A percentile compares a stretch with the other conserved stretches of the same genome.
phyloP scores from a whole-genome alignment of 2,113 vertebrate species.

The Cryptoleucopteryx plumbea region DNA sequence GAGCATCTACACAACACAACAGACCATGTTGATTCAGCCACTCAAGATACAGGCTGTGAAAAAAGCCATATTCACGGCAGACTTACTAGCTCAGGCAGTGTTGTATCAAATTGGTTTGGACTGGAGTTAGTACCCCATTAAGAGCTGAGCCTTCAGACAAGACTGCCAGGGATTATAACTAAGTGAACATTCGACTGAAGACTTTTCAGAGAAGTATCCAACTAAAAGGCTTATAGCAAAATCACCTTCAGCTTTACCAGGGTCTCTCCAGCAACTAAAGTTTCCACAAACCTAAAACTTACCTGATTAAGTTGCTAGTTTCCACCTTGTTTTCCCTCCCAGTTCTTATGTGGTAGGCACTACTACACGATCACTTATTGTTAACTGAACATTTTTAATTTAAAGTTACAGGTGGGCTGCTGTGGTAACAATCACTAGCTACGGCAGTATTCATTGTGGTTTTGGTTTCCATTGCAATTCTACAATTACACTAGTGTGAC shows the following conservation, averaged over 20 bases:
- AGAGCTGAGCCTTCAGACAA: neutral
- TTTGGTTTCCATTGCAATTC: neutral
- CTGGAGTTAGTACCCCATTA: neutral
- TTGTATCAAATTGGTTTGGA: neutral
- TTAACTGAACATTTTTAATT: neutral
- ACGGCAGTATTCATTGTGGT: neutral
- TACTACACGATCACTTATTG: neutral
- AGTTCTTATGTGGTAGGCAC: neutral
- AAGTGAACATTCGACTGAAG: neutral
- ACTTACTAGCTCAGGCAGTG: neutral
- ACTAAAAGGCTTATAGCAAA: neutral
- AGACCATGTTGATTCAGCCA: fast-evolving
- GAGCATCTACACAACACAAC: neutral
- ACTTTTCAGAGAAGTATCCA: neutral
- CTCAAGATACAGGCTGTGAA: neutral
- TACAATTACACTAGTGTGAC: neutral
- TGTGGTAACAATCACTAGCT: neutral
- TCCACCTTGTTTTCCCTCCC: neutral
- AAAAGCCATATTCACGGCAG: neutral
- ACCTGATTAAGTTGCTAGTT: neutral
- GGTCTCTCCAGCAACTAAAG: neutral
- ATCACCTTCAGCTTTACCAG: neutral
- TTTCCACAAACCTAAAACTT: neutral
- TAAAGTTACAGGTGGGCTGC: neutral
- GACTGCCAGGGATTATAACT: fast-evolving